Percentiles rank a stretch among this genome's conserved stretches.
phyloP scores from a whole-genome alignment of 2,797 vertebrate species.

The Tangara arthus region DNA sequence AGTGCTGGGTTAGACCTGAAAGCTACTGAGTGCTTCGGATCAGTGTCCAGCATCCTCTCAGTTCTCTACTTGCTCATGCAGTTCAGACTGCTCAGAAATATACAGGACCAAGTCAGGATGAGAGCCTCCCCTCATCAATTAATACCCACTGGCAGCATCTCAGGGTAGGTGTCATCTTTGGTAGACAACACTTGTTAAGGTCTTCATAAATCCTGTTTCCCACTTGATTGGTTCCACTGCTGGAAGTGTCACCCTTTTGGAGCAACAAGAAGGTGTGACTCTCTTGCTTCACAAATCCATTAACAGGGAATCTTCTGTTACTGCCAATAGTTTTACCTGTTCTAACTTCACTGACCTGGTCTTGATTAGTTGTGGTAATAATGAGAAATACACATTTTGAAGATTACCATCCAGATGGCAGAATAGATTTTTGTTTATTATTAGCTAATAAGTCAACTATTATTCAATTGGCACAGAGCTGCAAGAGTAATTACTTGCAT shows the following conservation, averaged over 20 bases:
- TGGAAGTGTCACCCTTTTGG: background rate
- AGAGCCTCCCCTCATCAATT: background rate
- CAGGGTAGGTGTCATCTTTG: background rate
- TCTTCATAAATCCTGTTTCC: background rate
- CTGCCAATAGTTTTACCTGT: background rate
- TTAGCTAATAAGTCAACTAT: constrained; percentile 6
- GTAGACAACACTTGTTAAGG: background rate
- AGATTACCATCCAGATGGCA: background rate
- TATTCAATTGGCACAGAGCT: background rate
- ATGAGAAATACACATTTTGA: background rate
- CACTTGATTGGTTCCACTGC: background rate
- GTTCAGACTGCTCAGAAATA: background rate
- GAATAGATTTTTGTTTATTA: background rate
- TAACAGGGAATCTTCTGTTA: background rate
- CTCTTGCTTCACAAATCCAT: background rate
- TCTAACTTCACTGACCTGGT: background rate
- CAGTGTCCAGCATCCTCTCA: background rate
- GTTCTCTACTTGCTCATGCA: background rate
- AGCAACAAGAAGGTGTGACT: background rate
- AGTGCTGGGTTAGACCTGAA: background rate
- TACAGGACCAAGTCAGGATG: background rate
- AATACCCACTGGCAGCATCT: background rate
- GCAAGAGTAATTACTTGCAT: background rate
- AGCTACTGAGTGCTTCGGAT: background rate
- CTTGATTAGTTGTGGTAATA: background rate